Base-by-base conservation (phyloP, 1,140 invertebrate species). In the Microplitis demolitor region DNA sequence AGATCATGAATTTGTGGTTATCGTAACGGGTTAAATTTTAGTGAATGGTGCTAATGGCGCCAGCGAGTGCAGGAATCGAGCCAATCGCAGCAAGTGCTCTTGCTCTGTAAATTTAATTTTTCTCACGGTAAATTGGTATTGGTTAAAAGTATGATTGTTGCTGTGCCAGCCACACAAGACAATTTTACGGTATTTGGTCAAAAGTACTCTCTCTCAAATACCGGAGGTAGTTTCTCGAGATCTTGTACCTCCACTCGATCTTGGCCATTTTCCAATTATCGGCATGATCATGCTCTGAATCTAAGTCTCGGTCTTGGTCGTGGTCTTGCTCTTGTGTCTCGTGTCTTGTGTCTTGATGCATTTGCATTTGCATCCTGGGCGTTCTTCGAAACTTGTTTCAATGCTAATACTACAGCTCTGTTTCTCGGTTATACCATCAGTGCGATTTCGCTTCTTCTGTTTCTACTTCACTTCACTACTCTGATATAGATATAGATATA, bases 201-300 rank as follows among this genome's bases (percentile, higher is more conserved):
- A 60, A 24, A 37, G 37, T 69, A 14, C 14, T 45, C 16, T 51
- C n/a, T 13, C 34, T 61, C 37, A 35, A 16, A 35, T 45, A 16
- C 56, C 62, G 39, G 37, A 37, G 56, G 53, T 72, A 72, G 58
- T 66, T 3, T 51, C 62, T 45, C 56, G 24, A 14, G 45, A 50
- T 16, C 33, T 78, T 71, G 24, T n/a, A 35, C 60, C 16, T 66
- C 74, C 37, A 35, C 45, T 50, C 60, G 72, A 69, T 60, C 75
- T 77, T 77, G 74, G 74, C 77, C 67, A 37, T 80, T 76, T 79
- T 78, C 78, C 79, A 80, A 80, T 80, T 79, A 78, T 79, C 74
- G 73, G 70, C 31, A 56, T 71, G 73, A 79, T 78, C 77, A 78
- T 79, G 69, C 69, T 61, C 50, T 11, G 39, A 45, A 11, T 45